Conservation (phyloP, 2,797 vertebrate genomes). For the Phataginus tricuspis region DNA sequence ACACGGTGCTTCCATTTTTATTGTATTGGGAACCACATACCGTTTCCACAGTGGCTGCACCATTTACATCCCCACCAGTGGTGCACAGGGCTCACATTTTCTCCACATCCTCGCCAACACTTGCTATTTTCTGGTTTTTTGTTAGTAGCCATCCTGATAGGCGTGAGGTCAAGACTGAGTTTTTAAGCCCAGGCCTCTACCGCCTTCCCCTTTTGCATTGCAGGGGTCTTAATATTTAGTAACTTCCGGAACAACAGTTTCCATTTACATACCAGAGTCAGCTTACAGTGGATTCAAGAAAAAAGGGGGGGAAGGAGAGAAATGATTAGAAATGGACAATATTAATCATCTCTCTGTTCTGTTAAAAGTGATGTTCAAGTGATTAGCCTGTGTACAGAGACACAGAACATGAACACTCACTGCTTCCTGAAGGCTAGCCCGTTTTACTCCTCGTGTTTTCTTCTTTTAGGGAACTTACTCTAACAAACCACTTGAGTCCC, state of each 20-base stretch:
- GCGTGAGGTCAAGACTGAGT: neutral
- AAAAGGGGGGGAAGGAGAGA: neutral
- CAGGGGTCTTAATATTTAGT: neutral
- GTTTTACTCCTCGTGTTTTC: slow-evolving; percentile 22
- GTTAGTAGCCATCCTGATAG: neutral
- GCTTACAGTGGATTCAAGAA: neutral
- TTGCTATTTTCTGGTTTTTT: neutral
- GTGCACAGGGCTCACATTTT: neutral
- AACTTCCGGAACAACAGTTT: neutral
- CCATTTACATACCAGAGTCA: neutral
- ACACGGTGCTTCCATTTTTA: neutral
- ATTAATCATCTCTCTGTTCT: slow-evolving; percentile 3
- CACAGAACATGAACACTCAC: neutral
- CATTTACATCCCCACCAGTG: neutral
- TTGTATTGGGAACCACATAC: neutral
- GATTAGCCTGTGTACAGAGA: neutral
- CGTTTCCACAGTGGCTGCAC: neutral
- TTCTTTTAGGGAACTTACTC: neutral
- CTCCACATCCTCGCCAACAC: neutral
- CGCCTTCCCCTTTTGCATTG: neutral
- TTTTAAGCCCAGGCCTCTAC: neutral
- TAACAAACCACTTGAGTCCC: neutral
- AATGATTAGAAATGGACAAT: neutral
- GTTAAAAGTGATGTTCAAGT: neutral
- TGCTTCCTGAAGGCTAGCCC: neutral